Conservation (phyloP, 2,113 vertebrate species). For the Prolemur simus region DNA sequence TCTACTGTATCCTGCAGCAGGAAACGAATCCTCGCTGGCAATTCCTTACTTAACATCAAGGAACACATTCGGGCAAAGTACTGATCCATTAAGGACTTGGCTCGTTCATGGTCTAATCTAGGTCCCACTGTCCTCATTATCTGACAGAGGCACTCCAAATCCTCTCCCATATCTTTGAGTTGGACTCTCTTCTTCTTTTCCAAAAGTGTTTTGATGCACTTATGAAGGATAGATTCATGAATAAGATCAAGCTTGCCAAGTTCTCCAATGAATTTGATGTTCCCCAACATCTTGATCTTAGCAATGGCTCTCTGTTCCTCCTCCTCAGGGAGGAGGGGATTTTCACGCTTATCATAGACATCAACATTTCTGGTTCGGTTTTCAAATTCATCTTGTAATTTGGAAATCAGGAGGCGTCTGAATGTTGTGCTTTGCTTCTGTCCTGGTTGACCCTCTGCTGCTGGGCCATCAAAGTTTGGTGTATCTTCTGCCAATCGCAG, state of each 20-base stretch:
- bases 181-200: constrained; percentile 99
- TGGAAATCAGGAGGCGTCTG: constrained; percentile 99
- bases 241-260: constrained; percentile 99
- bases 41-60: constrained; percentile 99
- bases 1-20: constrained; percentile 99
- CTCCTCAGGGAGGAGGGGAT: constrained; percentile 99
- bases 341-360: constrained; percentile 99
- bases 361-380: constrained; percentile 99
- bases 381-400: constrained; percentile 99
- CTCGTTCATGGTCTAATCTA: constrained; percentile 99
- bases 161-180: constrained; percentile 99
- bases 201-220: constrained; percentile 99
- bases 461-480: constrained; percentile 99
- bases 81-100: constrained; percentile 99
- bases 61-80: constrained; percentile 99
- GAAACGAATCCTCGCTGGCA: constrained; percentile 99
- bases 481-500: constrained; percentile 99
- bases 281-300: constrained; percentile 99
- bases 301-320: constrained; percentile 99
- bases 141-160: constrained; percentile 99
- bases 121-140: constrained; percentile 99
- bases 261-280: constrained; percentile 99
- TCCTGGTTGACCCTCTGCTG: constrained; percentile 97
- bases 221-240: constrained; percentile 99
- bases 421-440: constrained; percentile 99